Conservation (phyloP, 2,797 vertebrate species). For the Menidia menidia region DNA sequence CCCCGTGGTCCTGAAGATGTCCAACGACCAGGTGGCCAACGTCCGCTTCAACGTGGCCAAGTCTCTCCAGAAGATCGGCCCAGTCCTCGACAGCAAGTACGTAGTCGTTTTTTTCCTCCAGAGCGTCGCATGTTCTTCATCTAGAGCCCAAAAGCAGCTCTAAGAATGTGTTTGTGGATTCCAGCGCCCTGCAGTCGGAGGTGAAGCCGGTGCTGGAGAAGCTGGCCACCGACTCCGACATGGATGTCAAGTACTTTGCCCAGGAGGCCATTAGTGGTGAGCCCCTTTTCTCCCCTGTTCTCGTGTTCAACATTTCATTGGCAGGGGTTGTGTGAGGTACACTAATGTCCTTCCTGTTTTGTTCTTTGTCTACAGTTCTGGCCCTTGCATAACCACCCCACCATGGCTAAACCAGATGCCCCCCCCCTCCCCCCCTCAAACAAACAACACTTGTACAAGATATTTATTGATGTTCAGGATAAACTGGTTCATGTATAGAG, state of each 20-base stretch:
- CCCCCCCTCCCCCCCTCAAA: conserved; percentile 17
- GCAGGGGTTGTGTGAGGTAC: background rate
- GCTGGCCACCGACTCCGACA: conserved; percentile 89
- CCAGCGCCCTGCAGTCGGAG: conserved; percentile 88
- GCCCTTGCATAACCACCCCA: conserved; percentile 81
- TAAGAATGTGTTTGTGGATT: background rate
- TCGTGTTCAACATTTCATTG: background rate
- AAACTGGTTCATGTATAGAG: conserved; percentile 81
- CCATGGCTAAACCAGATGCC: conserved; percentile 52
- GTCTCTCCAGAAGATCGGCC: conserved; percentile 92
- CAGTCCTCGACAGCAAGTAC: conserved; percentile 88
- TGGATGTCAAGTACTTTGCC: conserved; percentile 95
- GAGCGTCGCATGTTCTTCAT: background rate
- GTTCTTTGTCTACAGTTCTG: conserved; percentile 80
- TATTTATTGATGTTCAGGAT: conserved; percentile 88
- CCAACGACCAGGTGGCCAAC: conserved; percentile 93
- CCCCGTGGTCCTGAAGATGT: conserved; percentile 92
- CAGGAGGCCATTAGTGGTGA: conserved; percentile 92
- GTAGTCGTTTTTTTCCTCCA: conserved; percentile 33
- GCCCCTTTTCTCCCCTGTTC: conserved; percentile 18
- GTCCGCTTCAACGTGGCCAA: conserved; percentile 95
- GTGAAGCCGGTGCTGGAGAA: conserved; percentile 92
- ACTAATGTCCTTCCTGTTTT: background rate
- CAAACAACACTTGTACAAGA: conserved; percentile 76
- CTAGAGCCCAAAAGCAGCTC: background rate